A percentile compares a stretch with the other conserved stretches of the same genome.
These are phyloP conservation scores for Xiphophorus birchmanni DNA, from an alignment of 2,797 vertebrate genomes.

Conservation along the genomic window DNA sequence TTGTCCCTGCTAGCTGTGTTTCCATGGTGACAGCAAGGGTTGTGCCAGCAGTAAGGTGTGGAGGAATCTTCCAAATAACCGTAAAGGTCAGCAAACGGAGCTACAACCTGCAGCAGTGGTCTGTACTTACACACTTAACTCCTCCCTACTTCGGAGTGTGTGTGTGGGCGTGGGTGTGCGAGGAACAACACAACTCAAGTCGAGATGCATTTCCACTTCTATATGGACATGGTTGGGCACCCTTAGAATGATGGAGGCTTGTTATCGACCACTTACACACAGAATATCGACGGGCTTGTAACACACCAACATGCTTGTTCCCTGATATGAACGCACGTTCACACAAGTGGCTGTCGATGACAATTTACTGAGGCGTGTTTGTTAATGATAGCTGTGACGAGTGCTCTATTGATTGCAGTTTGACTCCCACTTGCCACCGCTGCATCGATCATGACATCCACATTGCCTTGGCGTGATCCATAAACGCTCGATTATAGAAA, in stretches of 20 bases:
- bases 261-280: slow-evolving; percentile 49
- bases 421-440: slow-evolving; percentile 40
- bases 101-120: slow-evolving; percentile 46
- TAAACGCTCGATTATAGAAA: slow-evolving; percentile 44
- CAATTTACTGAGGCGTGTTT: slow-evolving; percentile 35
- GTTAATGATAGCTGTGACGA: slow-evolving; percentile 51
- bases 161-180: not conserved
- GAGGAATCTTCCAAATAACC: slow-evolving; percentile 77
- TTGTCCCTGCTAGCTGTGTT: slow-evolving; percentile 71
- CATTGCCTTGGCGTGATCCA: slow-evolving; percentile 34
- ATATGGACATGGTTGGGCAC: slow-evolving; percentile 64
- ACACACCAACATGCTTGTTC: slow-evolving; percentile 30
- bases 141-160: not conserved
- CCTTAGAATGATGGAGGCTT: slow-evolving; percentile 51
- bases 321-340: slow-evolving; percentile 35
- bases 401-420: slow-evolving; percentile 61
- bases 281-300: slow-evolving; percentile 48
- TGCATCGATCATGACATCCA: slow-evolving; percentile 44
- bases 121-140: slow-evolving; percentile 57
- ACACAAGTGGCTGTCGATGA: slow-evolving; percentile 49
- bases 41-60: slow-evolving; percentile 68
- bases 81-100: slow-evolving; percentile 72
- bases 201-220: slow-evolving; percentile 63
- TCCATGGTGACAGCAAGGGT: slow-evolving; percentile 72
- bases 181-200: slow-evolving; percentile 23